These are phyloP conservation scores for Eugnorisma glareosa DNA, from an alignment of 2,888 invertebrate genomes.

Conservation along the genomic window DNA sequence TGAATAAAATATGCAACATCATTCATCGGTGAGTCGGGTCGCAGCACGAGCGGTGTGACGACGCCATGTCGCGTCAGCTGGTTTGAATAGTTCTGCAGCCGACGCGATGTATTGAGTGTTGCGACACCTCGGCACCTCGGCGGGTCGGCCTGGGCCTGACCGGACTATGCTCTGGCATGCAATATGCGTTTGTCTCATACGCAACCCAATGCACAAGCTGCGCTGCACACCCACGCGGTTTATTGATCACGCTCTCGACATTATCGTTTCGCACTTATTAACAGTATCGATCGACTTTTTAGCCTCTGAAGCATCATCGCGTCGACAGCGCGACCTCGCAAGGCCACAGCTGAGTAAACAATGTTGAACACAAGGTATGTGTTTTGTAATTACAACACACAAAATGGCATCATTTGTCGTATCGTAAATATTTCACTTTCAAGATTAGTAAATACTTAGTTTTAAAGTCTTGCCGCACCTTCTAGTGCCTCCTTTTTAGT, in stretches of 20 bases:
- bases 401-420: conserved; percentile 83
- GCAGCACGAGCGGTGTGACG: conserved; percentile 71
- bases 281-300: conserved; percentile 74
- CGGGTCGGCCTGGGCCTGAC: conserved; percentile 64
- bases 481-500: conserved; percentile 33
- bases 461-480: conserved; percentile 36
- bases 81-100: conserved; percentile 80
- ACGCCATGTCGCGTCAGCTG: conserved; percentile 82
- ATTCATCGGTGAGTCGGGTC: conserved; percentile 56
- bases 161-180: conserved; percentile 81
- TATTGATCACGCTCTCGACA: conserved; percentile 63
- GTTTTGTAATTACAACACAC: conserved; percentile 79
- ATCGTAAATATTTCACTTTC: conserved; percentile 69
- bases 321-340: conserved; percentile 81
- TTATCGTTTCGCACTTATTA: conserved; percentile 64
- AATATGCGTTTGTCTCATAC: conserved; percentile 72
- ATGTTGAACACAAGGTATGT: conserved; percentile 65
- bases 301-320: conserved; percentile 73
- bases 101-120: conserved; percentile 77
- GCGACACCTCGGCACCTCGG: conserved; percentile 77
- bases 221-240: conserved; percentile 53
- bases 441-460: conserved; percentile 65
- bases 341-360: conserved; percentile 88
- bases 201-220: conserved; percentile 59
- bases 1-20: conserved; percentile 63